Percentiles rank a stretch among this genome's conserved stretches.
Evolutionary conservation across 2,113 vertebrate species (phyloP).

Genomic region (Cebus imitator): DNA sequence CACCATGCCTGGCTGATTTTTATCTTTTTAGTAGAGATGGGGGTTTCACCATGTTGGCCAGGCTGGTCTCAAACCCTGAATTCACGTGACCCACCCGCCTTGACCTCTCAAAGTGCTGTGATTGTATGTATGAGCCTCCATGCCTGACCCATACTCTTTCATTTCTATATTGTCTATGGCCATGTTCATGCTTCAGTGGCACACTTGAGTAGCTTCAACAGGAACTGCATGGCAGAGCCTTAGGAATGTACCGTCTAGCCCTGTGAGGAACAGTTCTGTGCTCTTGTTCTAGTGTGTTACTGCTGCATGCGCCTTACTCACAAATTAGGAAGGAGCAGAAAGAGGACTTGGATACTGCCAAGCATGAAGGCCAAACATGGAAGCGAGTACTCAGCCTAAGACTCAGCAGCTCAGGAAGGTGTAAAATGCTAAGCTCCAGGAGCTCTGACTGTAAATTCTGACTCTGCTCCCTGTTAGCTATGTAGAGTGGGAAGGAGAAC

Average conservation of each 20-base stretch:
- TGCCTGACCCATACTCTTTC: neutral
- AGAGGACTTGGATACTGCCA: neutral
- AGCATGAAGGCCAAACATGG: neutral
- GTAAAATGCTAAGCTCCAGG: neutral
- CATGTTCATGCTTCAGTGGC: accelerated
- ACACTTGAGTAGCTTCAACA: neutral
- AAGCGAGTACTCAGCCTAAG: neutral
- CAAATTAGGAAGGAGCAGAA: neutral
- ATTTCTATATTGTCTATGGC: neutral
- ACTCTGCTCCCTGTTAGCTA: neutral
- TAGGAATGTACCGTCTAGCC: neutral
- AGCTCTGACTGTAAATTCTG: neutral
- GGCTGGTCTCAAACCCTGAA: too few relatives aligned
- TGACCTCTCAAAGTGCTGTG: too few relatives aligned
- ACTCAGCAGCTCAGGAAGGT: too few relatives aligned
- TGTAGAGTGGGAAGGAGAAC: neutral
- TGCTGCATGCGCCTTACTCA: neutral
- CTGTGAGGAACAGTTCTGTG: neutral
- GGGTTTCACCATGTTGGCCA: too few relatives aligned
- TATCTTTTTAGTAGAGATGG: too few relatives aligned
- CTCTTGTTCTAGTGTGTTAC: neutral
- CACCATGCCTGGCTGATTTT: too few relatives aligned
- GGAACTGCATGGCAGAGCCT: neutral
- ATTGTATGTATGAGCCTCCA: too few relatives aligned
- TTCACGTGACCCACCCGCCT: too few relatives aligned